Conservation (phyloP, 2,113 vertebrate species). For the Chionodraco myersi region DNA sequence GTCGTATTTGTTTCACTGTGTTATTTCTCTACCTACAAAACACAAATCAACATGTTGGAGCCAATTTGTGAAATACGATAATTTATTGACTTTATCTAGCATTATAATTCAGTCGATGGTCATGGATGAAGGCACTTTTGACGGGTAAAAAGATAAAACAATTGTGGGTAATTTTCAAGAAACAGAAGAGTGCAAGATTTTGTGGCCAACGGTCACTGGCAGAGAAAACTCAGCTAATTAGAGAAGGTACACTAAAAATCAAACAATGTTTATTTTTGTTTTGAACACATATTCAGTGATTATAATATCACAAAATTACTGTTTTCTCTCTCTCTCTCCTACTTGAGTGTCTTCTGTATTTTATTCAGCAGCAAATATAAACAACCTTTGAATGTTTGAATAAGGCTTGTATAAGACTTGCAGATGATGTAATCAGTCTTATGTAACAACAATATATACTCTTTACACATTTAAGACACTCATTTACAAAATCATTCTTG, state of each 20-base stretch:
- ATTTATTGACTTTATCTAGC: constrained; percentile 20
- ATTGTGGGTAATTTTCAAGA: constrained; percentile 32
- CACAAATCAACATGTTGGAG: constrained; percentile 28
- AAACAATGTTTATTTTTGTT: not conserved
- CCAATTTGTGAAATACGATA: constrained; percentile 37
- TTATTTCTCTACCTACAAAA: constrained; percentile 27
- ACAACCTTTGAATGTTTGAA: no score
- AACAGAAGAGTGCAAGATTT: constrained; percentile 34
- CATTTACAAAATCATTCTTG: not conserved
- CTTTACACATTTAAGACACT: not conserved
- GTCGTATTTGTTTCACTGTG: constrained; percentile 1
- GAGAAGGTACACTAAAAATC: constrained; percentile 4
- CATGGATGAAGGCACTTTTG: constrained; percentile 36
- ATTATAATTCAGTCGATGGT: constrained; percentile 6
- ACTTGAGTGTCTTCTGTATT: not conserved
- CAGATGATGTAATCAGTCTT: not conserved
- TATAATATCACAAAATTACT: not conserved
- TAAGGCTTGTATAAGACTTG: no score
- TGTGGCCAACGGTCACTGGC: constrained; percentile 43
- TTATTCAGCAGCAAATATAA: not conserved
- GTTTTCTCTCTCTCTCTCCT: not conserved
- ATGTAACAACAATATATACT: not conserved
- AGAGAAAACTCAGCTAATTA: constrained; percentile 25
- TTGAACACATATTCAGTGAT: not conserved
- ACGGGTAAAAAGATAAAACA: constrained; percentile 31